Base-by-base conservation (phyloP, 2,888 invertebrate genomes). In the Troides oblongomaculatus region DNA sequence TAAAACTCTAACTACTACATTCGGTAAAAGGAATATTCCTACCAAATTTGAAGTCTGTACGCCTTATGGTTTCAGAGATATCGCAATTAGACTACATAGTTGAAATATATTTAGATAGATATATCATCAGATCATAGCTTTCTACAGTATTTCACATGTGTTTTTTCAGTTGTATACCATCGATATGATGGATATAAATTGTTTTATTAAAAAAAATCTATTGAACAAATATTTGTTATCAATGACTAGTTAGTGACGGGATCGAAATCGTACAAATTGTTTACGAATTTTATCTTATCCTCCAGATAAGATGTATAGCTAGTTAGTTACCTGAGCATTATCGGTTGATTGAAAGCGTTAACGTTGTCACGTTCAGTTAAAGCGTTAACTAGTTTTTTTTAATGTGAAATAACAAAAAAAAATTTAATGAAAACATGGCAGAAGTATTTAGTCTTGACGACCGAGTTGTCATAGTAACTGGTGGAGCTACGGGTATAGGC, bases 401-500 rank as follows among this genome's bases (percentile, higher is more conserved):
- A 57, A 57, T 43, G 23, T 36, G 39, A 10, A 39, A 39, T 10
- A 8, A 30, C 30, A 56, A 43, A 62, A 39, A 25, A 58, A 58
- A 25, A 0, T 12, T 36, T 21, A 64, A 25, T 3, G 30, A 30
- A 30, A 30, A 30, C 30, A 68, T 71, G 67, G 64, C 21, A 25
- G 18, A 64, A 23, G 30, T 18, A 2, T 67, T 60, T 17, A 36
- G 18, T 25, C 63, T 70, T 23, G 70, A 73, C 63, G 74, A 77
- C 60, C 81, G 79, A 72, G 76, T 84, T 0, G 79, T 79, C 12
- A 43, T 86, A 1, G 77, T 85, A 4, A 85, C 85, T 1, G 86
- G 85, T 0, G 85, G 78, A 0, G 81, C 85, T 0, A 78, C 76
- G 59, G 84, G 85, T 1, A 84, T 86, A 1, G 85, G 85, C 14